Evolutionary conservation across 2,888 invertebrate species (phyloP), one percentile per base, ranked within the genome.

Genomic region (Hydraecia micacea): DNA sequence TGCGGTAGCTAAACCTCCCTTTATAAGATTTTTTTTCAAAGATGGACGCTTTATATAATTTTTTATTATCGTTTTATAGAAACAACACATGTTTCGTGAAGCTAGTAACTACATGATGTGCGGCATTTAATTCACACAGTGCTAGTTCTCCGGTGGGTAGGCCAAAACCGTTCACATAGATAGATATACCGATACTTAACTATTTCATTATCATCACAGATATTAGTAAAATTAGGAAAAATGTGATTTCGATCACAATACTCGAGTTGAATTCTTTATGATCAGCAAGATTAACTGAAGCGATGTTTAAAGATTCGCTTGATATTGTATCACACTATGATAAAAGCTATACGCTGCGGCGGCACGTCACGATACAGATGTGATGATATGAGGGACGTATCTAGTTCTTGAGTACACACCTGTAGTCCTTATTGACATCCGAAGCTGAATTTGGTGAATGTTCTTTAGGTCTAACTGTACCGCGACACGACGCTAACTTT

Each of bases 401-500:
- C 91, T 95, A 97, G 92, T 97, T 97, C 97, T 97, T 97, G 94
- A 97, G 95, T 94, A 96, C 96, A 95, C 97, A 97, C 95, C 97
- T 97, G 97, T 96, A 97, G 95, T 97, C 97, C 96, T 97, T 97
- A 96, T 92, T 96, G 89, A 96, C 97, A 87, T 97, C 97, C 87
- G 96, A 91, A 89, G 93, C 93, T 83, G 96, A 92, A 92, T 97
- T 97, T 92, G 97, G 95, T 90, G 97, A 95, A 91, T 95, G 96
- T 91, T 97, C 97, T 94, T 96, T 96, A 95, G 97, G 97, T 96
- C 96, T 97, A 96, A 97, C 96, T 79, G 97, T 94, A 95, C 96
- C 96, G 90, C 97, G 97, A 97, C 97, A 97, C 92, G 97, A 97
- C 88, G 97, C 97, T 95, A 98, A 97, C 94, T 98, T 98, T 93